These are phyloP conservation scores for Phyllotreta striolata DNA, from an alignment of 2,888 invertebrate species.

Conservation along the genomic window DNA sequence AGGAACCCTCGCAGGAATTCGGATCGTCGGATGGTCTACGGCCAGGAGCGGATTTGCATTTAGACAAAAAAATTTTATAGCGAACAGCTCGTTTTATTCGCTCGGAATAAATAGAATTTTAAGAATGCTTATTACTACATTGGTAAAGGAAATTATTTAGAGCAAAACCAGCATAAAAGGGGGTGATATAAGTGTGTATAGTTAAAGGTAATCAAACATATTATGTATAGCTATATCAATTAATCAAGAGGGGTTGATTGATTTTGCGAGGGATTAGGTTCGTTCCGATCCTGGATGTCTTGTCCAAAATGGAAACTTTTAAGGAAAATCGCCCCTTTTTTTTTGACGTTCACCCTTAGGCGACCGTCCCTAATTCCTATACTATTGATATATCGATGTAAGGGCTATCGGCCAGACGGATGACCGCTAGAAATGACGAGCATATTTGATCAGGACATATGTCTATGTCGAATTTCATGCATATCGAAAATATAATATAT, in stretches of 20 bases:
- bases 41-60: conserved; percentile 26
- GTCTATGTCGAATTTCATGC: conserved; percentile 58
- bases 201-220: too few species aligned
- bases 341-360: background rate
- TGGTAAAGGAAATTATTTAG: too few species aligned
- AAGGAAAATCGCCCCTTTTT: conserved; percentile 1
- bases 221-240: too few species aligned
- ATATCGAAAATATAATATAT: conserved; percentile 54
- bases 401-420: conserved; percentile 48
- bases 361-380: conserved; percentile 40
- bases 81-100: too few species aligned
- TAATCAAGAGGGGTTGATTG: too few species aligned
- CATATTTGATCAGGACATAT: conserved; percentile 58
- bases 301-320: conserved; percentile 1
- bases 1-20: conserved; percentile 39
- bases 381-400: conserved; percentile 40
- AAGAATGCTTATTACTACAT: too few species aligned
- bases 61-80: too few species aligned
- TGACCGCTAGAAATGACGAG: conserved; percentile 55
- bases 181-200: too few species aligned
- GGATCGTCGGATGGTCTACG: conserved; percentile 27
- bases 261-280: background rate
- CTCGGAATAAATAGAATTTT: too few species aligned
- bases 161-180: too few species aligned
- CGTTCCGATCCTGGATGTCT: background rate